Evolutionary conservation across 30 jellyfish, hydroid and myxozoan genomes (phyloP).

Genomic region (Aurelia sp.): DNA sequence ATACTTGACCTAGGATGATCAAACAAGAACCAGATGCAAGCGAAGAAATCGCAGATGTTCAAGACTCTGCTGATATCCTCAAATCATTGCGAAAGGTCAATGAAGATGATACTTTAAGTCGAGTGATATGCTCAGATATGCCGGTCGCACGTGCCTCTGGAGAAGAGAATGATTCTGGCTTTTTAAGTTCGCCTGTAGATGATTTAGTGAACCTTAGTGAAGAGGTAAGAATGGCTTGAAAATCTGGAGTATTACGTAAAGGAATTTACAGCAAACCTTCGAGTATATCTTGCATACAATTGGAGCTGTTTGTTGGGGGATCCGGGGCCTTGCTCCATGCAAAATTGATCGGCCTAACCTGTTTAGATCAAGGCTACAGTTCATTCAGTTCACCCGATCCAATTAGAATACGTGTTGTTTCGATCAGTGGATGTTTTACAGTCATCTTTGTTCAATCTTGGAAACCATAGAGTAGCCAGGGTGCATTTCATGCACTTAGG

Average conservation of each 20-base stretch:
- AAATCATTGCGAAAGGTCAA: slow-evolving; percentile 43
- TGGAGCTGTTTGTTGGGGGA: background rate
- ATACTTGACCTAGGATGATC: slow-evolving; percentile 2
- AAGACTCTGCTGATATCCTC: slow-evolving; percentile 32
- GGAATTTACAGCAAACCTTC: no score
- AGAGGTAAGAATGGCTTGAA: slow-evolving; percentile 15
- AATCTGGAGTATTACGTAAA: background rate
- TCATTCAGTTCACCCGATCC: no score
- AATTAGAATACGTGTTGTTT: no score
- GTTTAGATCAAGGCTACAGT: background rate
- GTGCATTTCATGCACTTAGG: no score
- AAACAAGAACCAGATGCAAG: slow-evolving; percentile 12
- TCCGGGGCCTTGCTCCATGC: no score
- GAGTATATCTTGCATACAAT: background rate
- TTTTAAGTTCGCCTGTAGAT: slow-evolving; percentile 30
- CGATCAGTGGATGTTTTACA: no score
- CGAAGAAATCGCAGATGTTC: background rate
- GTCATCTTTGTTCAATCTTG: no score
- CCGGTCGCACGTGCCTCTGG: slow-evolving; percentile 43
- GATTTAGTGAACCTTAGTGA: slow-evolving; percentile 17
- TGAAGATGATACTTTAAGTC: slow-evolving; percentile 69
- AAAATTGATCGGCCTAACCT: background rate
- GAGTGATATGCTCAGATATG: slow-evolving; percentile 50
- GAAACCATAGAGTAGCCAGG: no score
- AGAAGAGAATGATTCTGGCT: slow-evolving; percentile 30